Conservation (phyloP, 2,888 invertebrate genomes). For the Athalia circularis region DNA sequence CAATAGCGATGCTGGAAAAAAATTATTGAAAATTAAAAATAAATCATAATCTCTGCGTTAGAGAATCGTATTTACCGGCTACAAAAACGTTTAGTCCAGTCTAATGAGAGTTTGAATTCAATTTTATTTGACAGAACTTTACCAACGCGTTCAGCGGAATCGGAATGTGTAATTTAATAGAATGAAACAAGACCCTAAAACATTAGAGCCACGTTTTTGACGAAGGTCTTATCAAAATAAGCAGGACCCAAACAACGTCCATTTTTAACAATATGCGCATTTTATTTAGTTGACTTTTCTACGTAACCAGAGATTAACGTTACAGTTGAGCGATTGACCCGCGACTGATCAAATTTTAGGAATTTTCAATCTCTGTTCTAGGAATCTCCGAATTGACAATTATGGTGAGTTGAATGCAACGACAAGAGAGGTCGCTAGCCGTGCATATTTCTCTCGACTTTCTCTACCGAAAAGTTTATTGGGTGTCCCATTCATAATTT, state of each 20-base stretch:
- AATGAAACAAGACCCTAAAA: neutral
- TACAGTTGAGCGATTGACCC: no score
- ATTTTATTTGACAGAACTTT: conserved; percentile 34
- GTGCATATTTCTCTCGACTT: neutral
- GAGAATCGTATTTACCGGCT: neutral
- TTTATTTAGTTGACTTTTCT: no score
- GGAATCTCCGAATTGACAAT: neutral
- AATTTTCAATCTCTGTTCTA: no score
- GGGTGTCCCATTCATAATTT: neutral
- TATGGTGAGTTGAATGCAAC: neutral
- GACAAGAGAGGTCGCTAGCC: conserved; percentile 18
- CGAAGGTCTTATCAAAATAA: neutral
- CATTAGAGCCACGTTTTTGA: neutral
- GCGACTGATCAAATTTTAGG: no score
- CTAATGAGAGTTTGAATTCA: neutral
- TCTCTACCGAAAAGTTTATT: neutral
- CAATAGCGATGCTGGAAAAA: no score
- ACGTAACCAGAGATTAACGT: no score
- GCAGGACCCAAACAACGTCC: neutral
- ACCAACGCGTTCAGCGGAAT: conserved; percentile 8
- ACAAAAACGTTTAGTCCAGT: neutral
- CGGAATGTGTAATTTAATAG: conserved; percentile 19
- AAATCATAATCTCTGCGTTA: no score
- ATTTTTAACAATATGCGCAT: neutral
- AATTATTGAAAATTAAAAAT: no score